Evolutionary conservation across 1,140 invertebrate species (phyloP).

Genomic region (Caerostris extrusa): DNA sequence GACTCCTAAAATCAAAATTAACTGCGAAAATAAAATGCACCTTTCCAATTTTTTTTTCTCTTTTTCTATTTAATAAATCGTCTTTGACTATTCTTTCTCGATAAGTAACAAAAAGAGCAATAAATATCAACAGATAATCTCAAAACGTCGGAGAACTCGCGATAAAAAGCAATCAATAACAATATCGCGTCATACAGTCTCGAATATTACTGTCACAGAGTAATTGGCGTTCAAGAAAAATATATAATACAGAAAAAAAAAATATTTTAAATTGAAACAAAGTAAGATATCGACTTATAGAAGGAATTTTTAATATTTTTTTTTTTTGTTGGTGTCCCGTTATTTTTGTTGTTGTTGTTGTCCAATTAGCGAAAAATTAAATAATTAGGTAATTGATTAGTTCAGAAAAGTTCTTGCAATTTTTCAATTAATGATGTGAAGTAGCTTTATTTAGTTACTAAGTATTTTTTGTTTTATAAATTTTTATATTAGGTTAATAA

Average conservation of each 20-base stretch:
- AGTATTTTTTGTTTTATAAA: no score
- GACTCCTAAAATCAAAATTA: constrained; percentile 25
- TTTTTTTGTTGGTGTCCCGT: no score
- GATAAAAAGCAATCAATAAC: constrained; percentile 18
- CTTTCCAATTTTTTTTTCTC: neutral
- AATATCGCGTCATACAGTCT: constrained; percentile 6
- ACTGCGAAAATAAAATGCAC: constrained; percentile 36
- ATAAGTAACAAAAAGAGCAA: constrained; percentile 15
- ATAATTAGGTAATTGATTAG: no score
- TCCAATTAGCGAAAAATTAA: no score
- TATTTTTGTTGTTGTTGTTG: no score
- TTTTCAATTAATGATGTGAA: no score
- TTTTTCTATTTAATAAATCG: constrained; percentile 21
- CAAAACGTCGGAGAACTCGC: neutral
- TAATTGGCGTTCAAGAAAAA: neutral
- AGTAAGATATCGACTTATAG: neutral
- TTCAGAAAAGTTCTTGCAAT: no score
- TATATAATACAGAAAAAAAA: neutral
- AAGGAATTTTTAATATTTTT: no score
- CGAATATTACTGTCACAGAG: neutral
- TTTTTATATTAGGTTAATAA: no score
- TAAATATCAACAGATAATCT: constrained; percentile 43
- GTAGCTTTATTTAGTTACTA: no score
- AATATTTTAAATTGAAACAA: constrained; percentile 10
- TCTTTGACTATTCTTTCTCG: constrained; percentile 9